A percentile compares a stretch with the other conserved stretches of the same genome.
Evolutionary conservation across 2,113 vertebrate genomes (phyloP).

Genomic region (Ctenomys sociabilis): DNA sequence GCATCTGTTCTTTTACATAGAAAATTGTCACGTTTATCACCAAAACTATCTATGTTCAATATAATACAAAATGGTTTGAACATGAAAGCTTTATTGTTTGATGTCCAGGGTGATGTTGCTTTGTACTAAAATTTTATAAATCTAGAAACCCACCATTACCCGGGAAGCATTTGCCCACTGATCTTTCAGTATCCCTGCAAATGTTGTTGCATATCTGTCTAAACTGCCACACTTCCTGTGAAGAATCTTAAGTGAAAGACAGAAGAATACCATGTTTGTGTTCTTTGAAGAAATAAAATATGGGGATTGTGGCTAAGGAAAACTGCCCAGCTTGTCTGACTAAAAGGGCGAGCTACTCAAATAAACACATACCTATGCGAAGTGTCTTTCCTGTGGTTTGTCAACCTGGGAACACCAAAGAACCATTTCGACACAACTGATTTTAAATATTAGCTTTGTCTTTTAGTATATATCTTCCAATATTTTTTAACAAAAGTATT

Average conservation of each 20-base stretch:
- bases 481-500: background rate
- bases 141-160: background rate
- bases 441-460: background rate
- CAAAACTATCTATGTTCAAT: background rate
- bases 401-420: background rate
- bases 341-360: background rate
- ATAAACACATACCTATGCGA: background rate
- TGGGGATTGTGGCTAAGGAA: background rate
- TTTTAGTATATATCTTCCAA: background rate
- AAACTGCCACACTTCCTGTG: background rate
- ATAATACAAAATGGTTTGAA: background rate
- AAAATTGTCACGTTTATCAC: background rate
- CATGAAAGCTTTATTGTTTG: background rate
- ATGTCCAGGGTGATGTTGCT: background rate
- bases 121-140: constrained; percentile 6
- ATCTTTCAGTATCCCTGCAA: background rate
- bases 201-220: background rate
- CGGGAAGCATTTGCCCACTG: background rate
- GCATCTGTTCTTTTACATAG: background rate
- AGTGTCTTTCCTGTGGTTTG: background rate
- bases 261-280: background rate
- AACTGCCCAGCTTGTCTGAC: background rate
- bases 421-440: background rate
- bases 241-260: background rate
- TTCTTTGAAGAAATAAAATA: background rate